Base-by-base conservation (phyloP, 2,797 vertebrate species). In the Argyrosomus regius region DNA sequence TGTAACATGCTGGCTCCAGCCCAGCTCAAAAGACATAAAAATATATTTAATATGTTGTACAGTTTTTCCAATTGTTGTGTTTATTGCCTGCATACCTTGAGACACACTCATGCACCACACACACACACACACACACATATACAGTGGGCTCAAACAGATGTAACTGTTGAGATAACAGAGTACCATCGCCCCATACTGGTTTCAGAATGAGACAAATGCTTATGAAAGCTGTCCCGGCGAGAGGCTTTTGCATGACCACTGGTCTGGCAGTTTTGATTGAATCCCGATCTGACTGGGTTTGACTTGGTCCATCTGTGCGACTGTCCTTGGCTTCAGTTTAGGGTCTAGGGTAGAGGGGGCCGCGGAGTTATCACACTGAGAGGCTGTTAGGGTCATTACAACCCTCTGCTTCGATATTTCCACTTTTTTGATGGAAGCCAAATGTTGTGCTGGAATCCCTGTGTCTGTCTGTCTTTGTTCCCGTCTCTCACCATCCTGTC, bases 331-430 rank as follows among this genome's bases (percentile, higher is more conserved):
- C 91, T 91, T 77, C 31, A 54, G 77, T 91, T 87, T 79, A 75
- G 83, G 88, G 78, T 89, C 89, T 65, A 66, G 79, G 81, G 75
- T 46, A 35, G 77, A 75, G 85, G 76, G 80, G 84, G 82, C 78
- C 5, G 72, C 26, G 5, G 78, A 81, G 92, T 83, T 90, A 93
- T 92, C 94, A 91, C 92, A 92, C 86, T 72, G 90, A 87, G 94
- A 91, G 91, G 84, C 94, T 93, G 94, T 89, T 92, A 90, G 90
- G 91, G 90, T 92, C 94, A 91, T 94, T 94, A 94, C 86, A 82
- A 86, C 86, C 89, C 92, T 92, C 87, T 86, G 87, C 86, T 90
- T 81, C 88, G 12, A 93, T 90, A 91, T 92, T 93, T 90, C 89
- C 90, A 88, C 87, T 91, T 88, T 92, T 94, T 87, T 88, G 88